These are phyloP conservation scores for Apolygus lucorum DNA, from an alignment of 1,140 invertebrate genomes.

Conservation along the genomic window DNA sequence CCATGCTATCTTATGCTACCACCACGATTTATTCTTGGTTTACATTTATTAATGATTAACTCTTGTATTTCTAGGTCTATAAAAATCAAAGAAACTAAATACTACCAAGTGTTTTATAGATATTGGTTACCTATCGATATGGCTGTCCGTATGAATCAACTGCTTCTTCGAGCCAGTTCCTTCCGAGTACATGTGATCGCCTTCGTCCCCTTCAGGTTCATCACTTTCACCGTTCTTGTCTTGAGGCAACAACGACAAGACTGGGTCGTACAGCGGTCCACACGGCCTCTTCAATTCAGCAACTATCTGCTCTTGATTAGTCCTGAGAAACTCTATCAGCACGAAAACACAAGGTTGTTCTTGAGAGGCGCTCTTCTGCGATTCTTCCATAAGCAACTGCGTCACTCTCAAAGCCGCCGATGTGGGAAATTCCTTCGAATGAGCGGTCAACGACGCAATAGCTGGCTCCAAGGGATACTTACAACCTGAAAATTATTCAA, in stretches of 20 bases:
- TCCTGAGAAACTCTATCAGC: slow-evolving; percentile 57
- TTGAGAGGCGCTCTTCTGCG: slow-evolving; percentile 49
- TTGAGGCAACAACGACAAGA: not conserved
- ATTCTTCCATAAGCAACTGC: slow-evolving; percentile 53
- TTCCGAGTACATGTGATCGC: not conserved
- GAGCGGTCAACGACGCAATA: slow-evolving; percentile 55
- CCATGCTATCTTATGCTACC: no score
- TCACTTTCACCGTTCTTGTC: slow-evolving; percentile 29
- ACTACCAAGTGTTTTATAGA: no score
- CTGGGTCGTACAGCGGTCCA: slow-evolving; percentile 17
- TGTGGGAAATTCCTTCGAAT: slow-evolving; percentile 46
- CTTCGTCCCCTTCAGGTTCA: not conserved
- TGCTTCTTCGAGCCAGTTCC: not conserved
- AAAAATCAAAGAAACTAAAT: no score
- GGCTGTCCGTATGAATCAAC: not conserved
- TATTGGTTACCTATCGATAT: slow-evolving; percentile 22
- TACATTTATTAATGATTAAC: no score
- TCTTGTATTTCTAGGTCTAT: no score
- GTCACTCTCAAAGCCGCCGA: slow-evolving; percentile 53
- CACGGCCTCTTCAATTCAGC: slow-evolving; percentile 47
- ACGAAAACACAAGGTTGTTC: slow-evolving; percentile 59
- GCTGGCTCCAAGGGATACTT: slow-evolving; percentile 63
- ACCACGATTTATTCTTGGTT: no score
- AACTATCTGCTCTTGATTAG: slow-evolving; percentile 51
- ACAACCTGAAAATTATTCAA: slow-evolving; percentile 38